Evolutionary conservation across 2,113 vertebrate genomes (phyloP).

Genomic region (Lagenorhynchus albirostris): DNA sequence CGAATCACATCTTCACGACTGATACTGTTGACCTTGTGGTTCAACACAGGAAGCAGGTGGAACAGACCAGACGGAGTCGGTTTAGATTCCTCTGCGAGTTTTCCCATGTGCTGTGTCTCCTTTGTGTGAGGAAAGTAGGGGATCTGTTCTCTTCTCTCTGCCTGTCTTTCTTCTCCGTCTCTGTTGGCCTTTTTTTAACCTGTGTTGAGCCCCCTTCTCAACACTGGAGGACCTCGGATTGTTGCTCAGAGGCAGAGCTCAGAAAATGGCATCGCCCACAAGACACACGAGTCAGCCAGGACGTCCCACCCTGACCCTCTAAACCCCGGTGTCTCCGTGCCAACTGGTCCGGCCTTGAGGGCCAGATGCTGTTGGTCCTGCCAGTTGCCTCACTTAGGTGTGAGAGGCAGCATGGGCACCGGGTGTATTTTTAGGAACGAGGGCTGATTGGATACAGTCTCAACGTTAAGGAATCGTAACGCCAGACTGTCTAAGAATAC

Average conservation of each 20-base stretch:
- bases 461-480: neutral
- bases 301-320: accelerated
- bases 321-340: accelerated
- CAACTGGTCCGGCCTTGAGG: accelerated
- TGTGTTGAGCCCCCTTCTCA: neutral
- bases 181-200: neutral
- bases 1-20: accelerated
- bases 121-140: accelerated
- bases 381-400: neutral
- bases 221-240: accelerated
- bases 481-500: constrained; percentile 43
- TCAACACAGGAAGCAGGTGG: accelerated
- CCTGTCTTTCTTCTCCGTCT: neutral
- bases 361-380: neutral
- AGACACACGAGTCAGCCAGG: accelerated
- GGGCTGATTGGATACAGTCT: constrained; percentile 42
- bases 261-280: accelerated
- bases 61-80: accelerated
- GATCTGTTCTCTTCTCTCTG: neutral
- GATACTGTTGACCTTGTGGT: accelerated
- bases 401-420: neutral
- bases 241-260: neutral
- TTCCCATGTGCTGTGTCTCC: accelerated
- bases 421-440: constrained; percentile 45
- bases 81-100: accelerated